Evolutionary conservation across 2,113 vertebrate genomes (phyloP).

Genomic region (Oncorhynchus masou): DNA sequence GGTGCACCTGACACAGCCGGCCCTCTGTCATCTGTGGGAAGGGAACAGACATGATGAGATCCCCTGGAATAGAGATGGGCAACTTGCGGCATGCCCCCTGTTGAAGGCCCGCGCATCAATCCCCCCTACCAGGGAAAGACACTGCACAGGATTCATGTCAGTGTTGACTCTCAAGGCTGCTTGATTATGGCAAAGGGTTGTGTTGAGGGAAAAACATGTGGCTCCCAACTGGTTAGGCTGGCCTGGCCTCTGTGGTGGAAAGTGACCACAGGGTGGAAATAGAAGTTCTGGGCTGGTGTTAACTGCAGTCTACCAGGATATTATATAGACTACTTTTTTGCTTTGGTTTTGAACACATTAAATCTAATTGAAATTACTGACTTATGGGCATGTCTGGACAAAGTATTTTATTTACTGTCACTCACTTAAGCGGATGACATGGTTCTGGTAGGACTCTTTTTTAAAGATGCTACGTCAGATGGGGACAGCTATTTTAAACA

Average conservation of each 20-base stretch:
- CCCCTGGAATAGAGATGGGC: neutral
- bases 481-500: too few species aligned
- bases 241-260: slow-evolving; percentile 36
- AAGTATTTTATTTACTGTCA: slow-evolving; percentile 5
- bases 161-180: slow-evolving; percentile 20
- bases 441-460: too few species aligned
- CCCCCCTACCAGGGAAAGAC: neutral
- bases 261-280: slow-evolving; percentile 36
- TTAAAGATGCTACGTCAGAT: too few species aligned
- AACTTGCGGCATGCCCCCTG: too few species aligned
- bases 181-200: slow-evolving; percentile 14
- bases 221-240: slow-evolving; percentile 13
- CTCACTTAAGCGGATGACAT: too few species aligned
- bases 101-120: neutral
- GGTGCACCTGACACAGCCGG: slow-evolving; percentile 88
- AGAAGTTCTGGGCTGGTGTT: slow-evolving; percentile 19
- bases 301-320: slow-evolving; percentile 38
- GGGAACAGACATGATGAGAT: slow-evolving; percentile 40
- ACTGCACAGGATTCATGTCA: slow-evolving; percentile 1
- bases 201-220: slow-evolving; percentile 36
- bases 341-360: slow-evolving; percentile 23
- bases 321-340: slow-evolving; percentile 14
- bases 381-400: slow-evolving; percentile 12
- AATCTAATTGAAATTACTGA: slow-evolving; percentile 17
- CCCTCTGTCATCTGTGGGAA: slow-evolving; percentile 92